Evolutionary conservation across 2,888 invertebrate genomes (phyloP).

Genomic region (Epinotia brunnichana): DNA sequence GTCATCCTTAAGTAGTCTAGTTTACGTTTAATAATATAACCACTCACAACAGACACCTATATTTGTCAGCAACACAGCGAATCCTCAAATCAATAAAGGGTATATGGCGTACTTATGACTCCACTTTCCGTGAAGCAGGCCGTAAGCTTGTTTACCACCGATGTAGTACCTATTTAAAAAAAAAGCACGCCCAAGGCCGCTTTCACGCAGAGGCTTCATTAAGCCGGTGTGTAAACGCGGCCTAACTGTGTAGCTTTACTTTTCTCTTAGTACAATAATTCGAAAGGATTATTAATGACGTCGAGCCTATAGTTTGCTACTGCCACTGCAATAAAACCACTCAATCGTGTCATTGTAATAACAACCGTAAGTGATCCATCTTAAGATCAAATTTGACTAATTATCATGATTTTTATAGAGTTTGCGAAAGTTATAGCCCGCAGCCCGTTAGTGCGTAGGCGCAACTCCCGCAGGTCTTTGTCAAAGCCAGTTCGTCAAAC

Average conservation of each 20-base stretch:
- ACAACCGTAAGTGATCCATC: neutral
- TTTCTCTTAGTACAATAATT: neutral
- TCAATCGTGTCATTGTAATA: neutral
- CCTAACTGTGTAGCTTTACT: neutral
- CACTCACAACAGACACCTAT: no score
- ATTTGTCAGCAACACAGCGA: no score
- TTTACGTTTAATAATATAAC: no score
- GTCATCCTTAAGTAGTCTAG: no score
- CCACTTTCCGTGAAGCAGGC: no score
- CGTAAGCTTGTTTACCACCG: neutral
- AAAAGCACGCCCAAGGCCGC: no score
- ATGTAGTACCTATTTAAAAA: no score
- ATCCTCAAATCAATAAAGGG: no score
- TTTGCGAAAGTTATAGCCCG: neutral
- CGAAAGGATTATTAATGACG: neutral
- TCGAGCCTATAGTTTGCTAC: neutral
- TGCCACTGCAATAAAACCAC: neutral
- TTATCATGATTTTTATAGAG: neutral
- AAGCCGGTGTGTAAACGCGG: neutral
- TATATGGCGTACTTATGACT: no score
- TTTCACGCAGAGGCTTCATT: no score
- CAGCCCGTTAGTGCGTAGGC: slow-evolving; percentile 13
- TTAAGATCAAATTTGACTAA: neutral
- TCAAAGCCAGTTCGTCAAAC: slow-evolving; percentile 54
- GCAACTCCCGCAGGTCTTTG: slow-evolving; percentile 1